phyloP scores from a whole-genome alignment of 1,140 invertebrate genomes.

The Macrostomum lignano region DNA sequence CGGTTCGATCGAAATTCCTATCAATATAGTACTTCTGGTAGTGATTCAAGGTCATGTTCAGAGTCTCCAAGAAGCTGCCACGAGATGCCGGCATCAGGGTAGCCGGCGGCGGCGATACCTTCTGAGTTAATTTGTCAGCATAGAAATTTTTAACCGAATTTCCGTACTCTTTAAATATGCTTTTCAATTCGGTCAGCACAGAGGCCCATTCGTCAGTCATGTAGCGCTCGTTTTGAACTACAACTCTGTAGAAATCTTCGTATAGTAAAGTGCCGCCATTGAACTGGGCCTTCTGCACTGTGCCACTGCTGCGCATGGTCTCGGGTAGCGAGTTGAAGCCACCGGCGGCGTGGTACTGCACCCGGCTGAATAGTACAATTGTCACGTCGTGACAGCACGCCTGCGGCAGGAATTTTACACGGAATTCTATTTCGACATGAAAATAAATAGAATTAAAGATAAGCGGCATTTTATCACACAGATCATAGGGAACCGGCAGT shows the following conservation, averaged over 20 bases:
- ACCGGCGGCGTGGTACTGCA: too few relatives aligned
- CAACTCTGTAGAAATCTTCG: slow-evolving; percentile 88
- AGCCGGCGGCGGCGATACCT: slow-evolving; percentile 27
- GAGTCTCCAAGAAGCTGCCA: slow-evolving; percentile 87
- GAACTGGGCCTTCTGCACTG: too few relatives aligned
- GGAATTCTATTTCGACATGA: too few relatives aligned
- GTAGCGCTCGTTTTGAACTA: slow-evolving; percentile 85
- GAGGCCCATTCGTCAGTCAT: slow-evolving; percentile 60
- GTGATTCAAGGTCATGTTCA: slow-evolving; percentile 87
- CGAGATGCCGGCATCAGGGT: slow-evolving; percentile 22
- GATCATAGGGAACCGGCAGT: too few relatives aligned
- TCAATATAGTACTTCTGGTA: slow-evolving; percentile 95
- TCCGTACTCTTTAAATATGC: slow-evolving; percentile 65
- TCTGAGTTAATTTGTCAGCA: too few relatives aligned
- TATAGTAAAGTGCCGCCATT: too few relatives aligned
- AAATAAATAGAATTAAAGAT: neutral
- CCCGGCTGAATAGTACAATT: slow-evolving; percentile 79
- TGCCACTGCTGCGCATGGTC: too few relatives aligned
- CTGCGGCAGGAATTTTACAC: too few relatives aligned
- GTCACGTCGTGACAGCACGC: slow-evolving; percentile 86
- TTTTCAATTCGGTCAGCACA: slow-evolving; percentile 50
- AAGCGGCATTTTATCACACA: too few relatives aligned
- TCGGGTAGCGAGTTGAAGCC: too few relatives aligned
- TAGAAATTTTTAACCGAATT: too few relatives aligned
- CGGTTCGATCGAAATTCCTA: slow-evolving; percentile 82